Evolutionary conservation across 2,888 invertebrate genomes (phyloP), one percentile per base, ranked within the genome.

Genomic region (Eupithecia exiguata): DNA sequence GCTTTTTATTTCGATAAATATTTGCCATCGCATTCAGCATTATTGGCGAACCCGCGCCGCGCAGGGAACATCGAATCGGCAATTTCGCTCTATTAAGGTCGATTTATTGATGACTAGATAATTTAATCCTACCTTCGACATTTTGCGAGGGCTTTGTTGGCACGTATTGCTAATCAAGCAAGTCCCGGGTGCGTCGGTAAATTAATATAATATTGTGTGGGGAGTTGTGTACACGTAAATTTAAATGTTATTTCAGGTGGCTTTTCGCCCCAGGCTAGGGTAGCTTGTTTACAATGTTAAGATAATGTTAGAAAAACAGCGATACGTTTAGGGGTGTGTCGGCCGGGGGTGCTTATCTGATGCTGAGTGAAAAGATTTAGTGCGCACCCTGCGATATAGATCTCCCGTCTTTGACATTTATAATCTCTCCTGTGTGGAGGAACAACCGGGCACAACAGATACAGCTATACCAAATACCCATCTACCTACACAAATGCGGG

Each of bases 291-390:
- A 86, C 86, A 87, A 86, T 85, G 87, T 88, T 85, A 84, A 38
- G 88, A 88, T 90, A 90, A 91, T 91, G 89, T 90, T 90, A 88
- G 87, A 92, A 91, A 91, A 92, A 91, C 91, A 91, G 87, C 84
- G 87, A 87, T 89, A 89, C 78, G 74, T 88, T 86, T 83, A 85
- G 87, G 87, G 86, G 86, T 84, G 85, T 83, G 85, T 84, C 81
- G 83, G 85, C 84, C 81, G 84, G 83, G 88, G 86, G 84, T 83
- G 88, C 85, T 92, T 91, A 92, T 92, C 92, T 91, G 90, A 91
- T 92, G 87, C 84, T 83, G 90, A 90, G 89, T 89, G 89, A 91
- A 92, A 91, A 91, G 91, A 91, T 92, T 91, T 91, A 90, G 88
- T 89, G 88, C 84, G 81, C 86, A 86, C 89, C 89, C 88, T 83